Evolutionary conservation across 1,140 invertebrate species (phyloP).

Genomic region (Diorhabda sublineata): DNA sequence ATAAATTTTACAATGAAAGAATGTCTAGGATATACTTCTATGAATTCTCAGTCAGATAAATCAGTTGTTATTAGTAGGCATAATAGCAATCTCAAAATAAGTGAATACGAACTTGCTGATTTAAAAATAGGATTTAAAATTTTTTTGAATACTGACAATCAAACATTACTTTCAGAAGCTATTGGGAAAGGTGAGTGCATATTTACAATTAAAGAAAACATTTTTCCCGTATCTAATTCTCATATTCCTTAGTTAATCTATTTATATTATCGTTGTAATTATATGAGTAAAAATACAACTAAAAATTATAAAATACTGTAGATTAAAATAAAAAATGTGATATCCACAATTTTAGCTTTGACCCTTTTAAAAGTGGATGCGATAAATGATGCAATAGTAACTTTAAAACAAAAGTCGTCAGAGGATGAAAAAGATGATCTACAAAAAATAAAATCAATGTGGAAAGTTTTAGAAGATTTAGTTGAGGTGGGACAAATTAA

Average conservation of each 20-base stretch:
- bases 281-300: too few relatives aligned
- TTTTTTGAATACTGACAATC: conserved; percentile 58
- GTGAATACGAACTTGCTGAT: conserved; percentile 57
- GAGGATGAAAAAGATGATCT: conserved; percentile 56
- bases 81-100: conserved; percentile 58
- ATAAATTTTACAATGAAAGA: conserved; percentile 62
- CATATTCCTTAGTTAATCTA: too few relatives aligned
- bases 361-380: conserved; percentile 57
- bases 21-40: conserved; percentile 47
- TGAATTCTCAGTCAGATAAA: conserved; percentile 40
- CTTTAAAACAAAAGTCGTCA: conserved; percentile 56
- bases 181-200: conserved; percentile 52
- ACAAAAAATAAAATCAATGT: conserved; percentile 64
- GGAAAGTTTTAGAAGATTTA: conserved; percentile 68
- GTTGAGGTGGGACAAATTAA: conserved; percentile 61
- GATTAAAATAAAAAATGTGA: too few relatives aligned
- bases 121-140: conserved; percentile 63
- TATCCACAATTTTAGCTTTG: conserved; percentile 55
- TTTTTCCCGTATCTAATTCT: too few relatives aligned
- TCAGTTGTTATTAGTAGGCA: conserved; percentile 48
- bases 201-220: neutral
- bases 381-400: conserved; percentile 72
- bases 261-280: too few relatives aligned
- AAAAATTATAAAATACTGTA: too few relatives aligned
- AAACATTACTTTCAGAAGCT: conserved; percentile 51